Conservation (phyloP, 2,888 invertebrate species). For the Apotomis capreana region DNA sequence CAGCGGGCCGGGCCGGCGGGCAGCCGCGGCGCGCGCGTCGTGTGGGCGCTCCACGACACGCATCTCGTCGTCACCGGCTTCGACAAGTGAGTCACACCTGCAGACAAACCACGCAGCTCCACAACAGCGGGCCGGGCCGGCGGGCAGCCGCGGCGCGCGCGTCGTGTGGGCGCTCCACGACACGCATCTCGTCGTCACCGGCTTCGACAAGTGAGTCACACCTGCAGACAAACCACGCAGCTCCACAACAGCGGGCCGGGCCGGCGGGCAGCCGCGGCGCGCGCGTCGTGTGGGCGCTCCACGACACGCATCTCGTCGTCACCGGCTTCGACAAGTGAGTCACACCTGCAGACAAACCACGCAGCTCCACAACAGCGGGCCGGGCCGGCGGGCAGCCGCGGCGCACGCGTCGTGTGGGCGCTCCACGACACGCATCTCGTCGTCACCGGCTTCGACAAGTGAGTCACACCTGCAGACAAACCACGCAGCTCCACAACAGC, state of each 20-base stretch:
- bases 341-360: too few relatives aligned
- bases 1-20: slow-evolving; percentile 94
- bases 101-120: too few relatives aligned
- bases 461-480: slow-evolving; percentile 49
- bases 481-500: too few relatives aligned
- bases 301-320: slow-evolving; percentile 92
- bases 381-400: slow-evolving; percentile 94
- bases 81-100: slow-evolving; percentile 86
- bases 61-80: slow-evolving; percentile 96
- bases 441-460: slow-evolving; percentile 96
- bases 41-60: slow-evolving; percentile 94
- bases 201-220: slow-evolving; percentile 91
- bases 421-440: slow-evolving; percentile 93
- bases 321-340: slow-evolving; percentile 95
- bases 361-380: slow-evolving; percentile 88
- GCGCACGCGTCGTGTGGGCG: slow-evolving; percentile 96
- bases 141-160: slow-evolving; percentile 94
- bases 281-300: slow-evolving; percentile 94
- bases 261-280: slow-evolving; percentile 96
- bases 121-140: slow-evolving; percentile 90
- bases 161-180: slow-evolving; percentile 95
- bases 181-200: slow-evolving; percentile 92
- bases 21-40: slow-evolving; percentile 93
- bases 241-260: slow-evolving; percentile 89
- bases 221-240: too few relatives aligned